These are phyloP conservation scores for Orestias chungarensis DNA, from an alignment of 2,797 vertebrate genomes.

Conservation along the genomic window DNA sequence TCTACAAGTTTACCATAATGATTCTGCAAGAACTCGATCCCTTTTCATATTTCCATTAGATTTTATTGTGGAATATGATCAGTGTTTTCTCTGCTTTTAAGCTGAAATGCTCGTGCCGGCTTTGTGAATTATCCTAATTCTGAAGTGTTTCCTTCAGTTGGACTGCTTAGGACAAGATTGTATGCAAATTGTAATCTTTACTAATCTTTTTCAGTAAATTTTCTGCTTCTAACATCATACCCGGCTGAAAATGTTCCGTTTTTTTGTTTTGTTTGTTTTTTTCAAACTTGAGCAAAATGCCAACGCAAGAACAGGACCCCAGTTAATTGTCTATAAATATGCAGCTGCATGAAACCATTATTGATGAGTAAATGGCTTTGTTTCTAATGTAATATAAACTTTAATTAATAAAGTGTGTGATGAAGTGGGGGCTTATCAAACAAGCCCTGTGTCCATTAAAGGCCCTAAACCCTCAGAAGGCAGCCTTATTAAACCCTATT, in stretches of 20 bases:
- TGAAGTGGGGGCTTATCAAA: conserved; percentile 87
- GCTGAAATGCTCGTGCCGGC: background rate
- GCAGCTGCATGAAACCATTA: conserved; percentile 82
- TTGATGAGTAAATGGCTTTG: conserved; percentile 82
- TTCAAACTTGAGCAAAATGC: conserved; percentile 70
- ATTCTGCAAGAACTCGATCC: background rate
- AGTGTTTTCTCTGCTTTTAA: background rate
- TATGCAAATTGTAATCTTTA: too few relatives aligned
- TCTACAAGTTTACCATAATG: too few relatives aligned
- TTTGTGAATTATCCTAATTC: background rate
- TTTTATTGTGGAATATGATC: background rate
- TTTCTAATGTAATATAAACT: conserved; percentile 83
- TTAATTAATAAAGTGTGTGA: conserved; percentile 87
- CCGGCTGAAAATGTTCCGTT: conserved; percentile 45
- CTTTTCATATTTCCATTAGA: background rate
- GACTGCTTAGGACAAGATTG: too few relatives aligned
- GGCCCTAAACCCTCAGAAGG: conserved; percentile 77
- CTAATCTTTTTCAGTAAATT: conserved; percentile 45
- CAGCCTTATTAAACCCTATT: conserved; percentile 81
- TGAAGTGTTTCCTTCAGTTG: background rate
- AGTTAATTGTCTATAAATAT: conserved; percentile 84
- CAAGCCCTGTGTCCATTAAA: conserved; percentile 84
- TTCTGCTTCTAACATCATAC: conserved; percentile 45
- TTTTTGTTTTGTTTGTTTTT: conserved; percentile 37
- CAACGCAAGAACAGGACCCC: conserved; percentile 61